Percentiles rank a stretch among this genome's conserved stretches.
phyloP scores from a whole-genome alignment of 2,113 vertebrate species.

The Rattus rattus region DNA sequence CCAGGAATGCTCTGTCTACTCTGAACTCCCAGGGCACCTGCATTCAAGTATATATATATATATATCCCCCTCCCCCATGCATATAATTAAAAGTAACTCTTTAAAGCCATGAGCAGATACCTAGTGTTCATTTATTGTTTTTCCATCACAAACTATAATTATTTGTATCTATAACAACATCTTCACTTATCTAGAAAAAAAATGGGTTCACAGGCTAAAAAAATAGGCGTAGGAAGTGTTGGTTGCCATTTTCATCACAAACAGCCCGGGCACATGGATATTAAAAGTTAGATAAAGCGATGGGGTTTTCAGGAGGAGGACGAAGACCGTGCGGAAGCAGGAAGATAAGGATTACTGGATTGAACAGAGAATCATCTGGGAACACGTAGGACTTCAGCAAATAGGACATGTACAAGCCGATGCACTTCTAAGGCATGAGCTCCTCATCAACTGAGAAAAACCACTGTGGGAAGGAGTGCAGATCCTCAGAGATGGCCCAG shows the following conservation, averaged over 20 bases:
- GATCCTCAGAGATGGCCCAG: background rate
- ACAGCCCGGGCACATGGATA: background rate
- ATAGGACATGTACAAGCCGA: background rate
- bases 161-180: background rate
- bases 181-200: slow-evolving; percentile 8
- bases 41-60: no score
- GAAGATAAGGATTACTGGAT: slow-evolving; percentile 6
- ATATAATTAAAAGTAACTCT: background rate
- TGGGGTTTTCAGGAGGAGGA: background rate
- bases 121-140: slow-evolving; percentile 16
- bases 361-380: background rate
- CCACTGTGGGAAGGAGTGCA: background rate
- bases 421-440: background rate
- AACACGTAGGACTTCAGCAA: background rate
- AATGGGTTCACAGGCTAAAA: background rate
- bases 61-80: no score
- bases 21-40: background rate
- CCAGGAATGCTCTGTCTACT: background rate
- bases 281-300: background rate
- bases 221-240: background rate
- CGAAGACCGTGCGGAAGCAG: background rate
- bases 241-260: background rate
- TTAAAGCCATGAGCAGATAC: background rate
- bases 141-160: background rate
- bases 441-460: background rate